Conservation (phyloP, 2,113 vertebrate species). For the Monopterus albus region DNA sequence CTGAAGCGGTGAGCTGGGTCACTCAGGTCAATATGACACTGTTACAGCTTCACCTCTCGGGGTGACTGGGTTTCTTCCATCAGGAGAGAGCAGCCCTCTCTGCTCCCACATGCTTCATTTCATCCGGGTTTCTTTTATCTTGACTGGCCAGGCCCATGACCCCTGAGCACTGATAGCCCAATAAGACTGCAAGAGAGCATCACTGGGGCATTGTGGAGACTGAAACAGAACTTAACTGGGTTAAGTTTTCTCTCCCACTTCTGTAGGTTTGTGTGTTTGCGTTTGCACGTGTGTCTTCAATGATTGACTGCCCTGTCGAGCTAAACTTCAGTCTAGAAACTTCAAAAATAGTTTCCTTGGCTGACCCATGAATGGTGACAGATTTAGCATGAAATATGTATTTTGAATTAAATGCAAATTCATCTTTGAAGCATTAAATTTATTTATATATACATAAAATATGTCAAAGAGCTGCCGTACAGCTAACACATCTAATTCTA, state of each 20-base stretch:
- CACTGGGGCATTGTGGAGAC: conserved; percentile 50
- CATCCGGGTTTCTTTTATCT: conserved; percentile 81
- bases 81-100: conserved; percentile 64
- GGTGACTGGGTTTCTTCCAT: conserved; percentile 67
- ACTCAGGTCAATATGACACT: conserved; percentile 67
- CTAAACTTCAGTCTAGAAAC: conserved; percentile 44
- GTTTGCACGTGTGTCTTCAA: conserved; percentile 14
- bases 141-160: conserved; percentile 78
- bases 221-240: conserved; percentile 56
- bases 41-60: conserved; percentile 71
- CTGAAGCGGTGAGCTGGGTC: conserved; percentile 57
- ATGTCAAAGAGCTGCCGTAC: conserved; percentile 14
- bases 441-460: conserved; percentile 40
- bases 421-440: conserved; percentile 51
- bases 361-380: conserved; percentile 36
- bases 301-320: conserved; percentile 37
- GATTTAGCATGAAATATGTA: conserved; percentile 50
- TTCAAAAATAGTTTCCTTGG: conserved; percentile 35
- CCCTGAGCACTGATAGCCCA: conserved; percentile 72
- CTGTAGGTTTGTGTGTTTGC: conserved; percentile 33
- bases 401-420: conserved; percentile 66
- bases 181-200: conserved; percentile 60
- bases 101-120: conserved; percentile 74
- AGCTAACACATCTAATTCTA: conserved; percentile 58
- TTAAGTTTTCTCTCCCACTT: conserved; percentile 48